Base-by-base conservation (phyloP, 2,888 invertebrate species). In the Eupithecia inturbata region DNA sequence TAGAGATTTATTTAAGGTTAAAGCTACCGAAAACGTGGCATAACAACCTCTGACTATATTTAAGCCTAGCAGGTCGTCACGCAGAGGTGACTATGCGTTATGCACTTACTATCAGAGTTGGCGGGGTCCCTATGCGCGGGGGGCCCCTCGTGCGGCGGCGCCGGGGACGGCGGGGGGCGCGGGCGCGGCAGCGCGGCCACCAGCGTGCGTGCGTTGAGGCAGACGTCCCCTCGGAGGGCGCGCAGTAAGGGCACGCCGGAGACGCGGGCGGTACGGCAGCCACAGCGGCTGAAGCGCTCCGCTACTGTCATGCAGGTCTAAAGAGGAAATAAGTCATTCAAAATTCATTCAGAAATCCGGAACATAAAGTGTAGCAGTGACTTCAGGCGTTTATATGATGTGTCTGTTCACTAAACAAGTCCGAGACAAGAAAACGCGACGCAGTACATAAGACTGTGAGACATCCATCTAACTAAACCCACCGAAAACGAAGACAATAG, bases 221-320 rank as follows among this genome's bases (percentile, higher is more conserved):
- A 96, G 70, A 98, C 96, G 84, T 97, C 96, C 57, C 96, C 96
- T 45, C 96, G 95, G 91, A 96, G 97, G 94, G 97, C 98, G 81
- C 86, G 84, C 85, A 94, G 90, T 80, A 94, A 88, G 67, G 92
- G 92, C 82, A 85, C 89, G 79, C 91, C 91, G 75, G 81, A 79
- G 3, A 77, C 67, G 62, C 81, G 72, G 77, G 53, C 70, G 73
- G 77, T 10, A 74, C 80, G 49, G 62, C 80, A 49, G 74, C 76
- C 77, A 71, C 82, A 79, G 57, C 60, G 53, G 9, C 28, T 53
- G 33, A 14, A 62, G 9, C 67, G 71, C 76, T 68, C 71, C 64
- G 77, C 78, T 62, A 79, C 75, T 1, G 57, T 19, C 78, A 79
- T 73, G 70, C 74, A 72, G 26, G 71, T 67, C 79, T 80, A 74